Base-by-base conservation (phyloP, 1,140 invertebrate genomes). In the Limonius californicus region DNA sequence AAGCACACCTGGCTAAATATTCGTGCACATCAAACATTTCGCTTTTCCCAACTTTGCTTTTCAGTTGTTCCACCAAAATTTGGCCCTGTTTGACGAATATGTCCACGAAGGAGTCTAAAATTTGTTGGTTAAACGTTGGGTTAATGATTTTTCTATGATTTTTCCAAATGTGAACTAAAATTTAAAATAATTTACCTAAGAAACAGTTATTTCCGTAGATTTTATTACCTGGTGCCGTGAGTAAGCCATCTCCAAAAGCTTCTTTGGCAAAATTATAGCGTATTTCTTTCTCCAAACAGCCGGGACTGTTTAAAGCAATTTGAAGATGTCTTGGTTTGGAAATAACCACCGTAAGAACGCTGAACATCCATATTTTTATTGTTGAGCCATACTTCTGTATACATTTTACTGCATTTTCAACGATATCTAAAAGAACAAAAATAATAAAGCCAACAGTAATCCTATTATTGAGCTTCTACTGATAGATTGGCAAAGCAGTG, bases 21-120 rank as follows among this genome's bases (percentile, higher is more conserved):
- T 45, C 35, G n/a, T 35, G 57, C 12, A 68, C 45, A 54, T 68
- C 64, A 43, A 68, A 63, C 11, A 23, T 15, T 2, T 27, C 30
- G 8, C 3, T 23, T 1, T 30, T 16, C 50, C 59, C 61, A 23
- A 64, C 14, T 6, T 53, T 18, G 27, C 47, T 35, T 62, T 67
- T 43, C 19, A 72, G 61, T 62, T 64, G 63, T 15, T 58, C 45
- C 9, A 67, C 50, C 14, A 72, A 54, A 19, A 57, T 61, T 27
- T 47, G 27, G 27, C 64, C 62, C 14, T 66, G 60, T 21, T 54
- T 58, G 11, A 54, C 60, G 19, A 69, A 72, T 3, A 62, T 35
- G 9, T 68, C 58, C 9, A 71, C 43, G 35, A 69, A 73, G 14
- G 54, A 54, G 39, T 71, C 58, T 45, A 73, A 65, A n/a, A 65